Evolutionary conservation across 2,888 invertebrate species (phyloP).

Genomic region (Caenorhabditis japonica): DNA sequence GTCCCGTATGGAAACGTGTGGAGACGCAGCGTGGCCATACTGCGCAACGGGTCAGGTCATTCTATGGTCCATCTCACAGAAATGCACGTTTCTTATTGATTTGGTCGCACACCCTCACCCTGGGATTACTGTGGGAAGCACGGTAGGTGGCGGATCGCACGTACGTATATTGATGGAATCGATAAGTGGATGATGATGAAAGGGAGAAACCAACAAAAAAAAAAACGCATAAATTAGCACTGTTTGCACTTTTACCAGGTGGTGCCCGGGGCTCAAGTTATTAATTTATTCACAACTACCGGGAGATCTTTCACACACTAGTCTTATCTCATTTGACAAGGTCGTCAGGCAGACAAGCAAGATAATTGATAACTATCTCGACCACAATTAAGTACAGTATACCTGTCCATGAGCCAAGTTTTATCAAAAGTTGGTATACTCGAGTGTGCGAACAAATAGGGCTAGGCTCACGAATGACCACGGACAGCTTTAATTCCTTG

Average conservation of each 20-base stretch:
- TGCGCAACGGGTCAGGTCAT: constrained; percentile 27
- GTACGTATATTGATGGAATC: neutral
- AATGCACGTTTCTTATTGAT: constrained; percentile 52
- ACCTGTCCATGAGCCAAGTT: constrained; percentile 19
- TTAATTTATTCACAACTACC: neutral
- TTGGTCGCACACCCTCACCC: neutral
- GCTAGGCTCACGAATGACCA: constrained; percentile 37
- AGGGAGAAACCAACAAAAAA: constrained; percentile 12
- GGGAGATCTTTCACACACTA: neutral
- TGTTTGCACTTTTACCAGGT: constrained; percentile 35
- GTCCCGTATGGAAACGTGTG: constrained; percentile 8
- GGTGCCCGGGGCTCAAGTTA: neutral
- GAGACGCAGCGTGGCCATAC: constrained; percentile 38
- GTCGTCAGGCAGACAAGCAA: constrained; percentile 29
- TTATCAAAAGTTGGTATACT: constrained; percentile 39
- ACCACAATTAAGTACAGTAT: no score
- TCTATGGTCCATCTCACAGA: constrained; percentile 11
- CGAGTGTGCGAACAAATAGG: constrained; percentile 30
- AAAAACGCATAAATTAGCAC: neutral
- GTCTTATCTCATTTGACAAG: constrained; percentile 34
- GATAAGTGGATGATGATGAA: constrained; percentile 3
- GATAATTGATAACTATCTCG: no score
- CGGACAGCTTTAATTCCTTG: constrained; percentile 40
- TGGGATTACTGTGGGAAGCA: neutral
- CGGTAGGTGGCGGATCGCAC: neutral